Base-by-base conservation (phyloP, 2,888 invertebrate genomes). In the Heliconius sara region DNA sequence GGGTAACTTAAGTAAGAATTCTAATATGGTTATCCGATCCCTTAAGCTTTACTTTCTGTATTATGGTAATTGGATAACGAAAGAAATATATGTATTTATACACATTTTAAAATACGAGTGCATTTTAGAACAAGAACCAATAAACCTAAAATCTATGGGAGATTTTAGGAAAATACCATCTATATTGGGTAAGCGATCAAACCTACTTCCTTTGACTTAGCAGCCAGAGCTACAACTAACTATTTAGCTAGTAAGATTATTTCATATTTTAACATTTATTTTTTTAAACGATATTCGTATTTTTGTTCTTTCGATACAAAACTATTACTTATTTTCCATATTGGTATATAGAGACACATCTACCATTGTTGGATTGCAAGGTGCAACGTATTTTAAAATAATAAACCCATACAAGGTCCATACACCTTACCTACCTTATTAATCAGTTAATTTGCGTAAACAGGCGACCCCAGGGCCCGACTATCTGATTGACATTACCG, bases 401-500 rank as follows among this genome's bases (percentile, higher is more conserved):
- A 52, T 52, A 52, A 52, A 52, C n/a, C 13, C 52, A 30, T 22
- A 71, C 25, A 71, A 19, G 7, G 12, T n/a, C 66, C 19, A 47
- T 47, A 71, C 25, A 68, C 19, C 22, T 52, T 22, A 52, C 52
- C 74, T 70, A 81, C 79, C 81, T 43, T 27, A 57, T 68, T 79
- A 75, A 79, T 79, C 75, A 75, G 68, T 63, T 78, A 78, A 78
- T 74, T 79, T 79, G 47, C 79, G 68, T 79, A 79, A 75, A 75
- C 67, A 78, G 60, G 68, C 75, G 76, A 79, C 81, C 78, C 75
- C 39, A 78, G 81, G 78, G 34, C 78, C 81, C 77, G 76, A 25
- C 68, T 78, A 79, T 80, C 73, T 78, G 81, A 82, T 79, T 80
- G 82, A 81, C 82, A 82, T 81, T 82, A 79, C 82, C 82, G 82